Conservation (phyloP, 2,113 vertebrate genomes). For the Pleuronectes platessa region DNA sequence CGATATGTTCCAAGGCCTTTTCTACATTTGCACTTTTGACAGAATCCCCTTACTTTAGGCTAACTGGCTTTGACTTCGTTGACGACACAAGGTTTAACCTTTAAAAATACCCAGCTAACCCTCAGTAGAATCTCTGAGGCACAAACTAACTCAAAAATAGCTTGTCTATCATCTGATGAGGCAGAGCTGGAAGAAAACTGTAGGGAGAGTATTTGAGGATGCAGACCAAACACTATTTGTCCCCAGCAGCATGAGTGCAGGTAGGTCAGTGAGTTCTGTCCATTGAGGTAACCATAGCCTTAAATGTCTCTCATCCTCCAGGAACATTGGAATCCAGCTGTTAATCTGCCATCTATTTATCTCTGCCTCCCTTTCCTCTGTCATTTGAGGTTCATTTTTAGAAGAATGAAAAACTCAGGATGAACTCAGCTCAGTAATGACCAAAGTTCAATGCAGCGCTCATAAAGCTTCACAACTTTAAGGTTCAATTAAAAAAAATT, state of each 20-base stretch:
- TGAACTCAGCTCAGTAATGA: background rate
- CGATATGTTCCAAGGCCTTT: background rate
- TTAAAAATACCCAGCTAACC: background rate
- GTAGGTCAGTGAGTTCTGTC: slow-evolving; percentile 10
- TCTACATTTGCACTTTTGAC: background rate
- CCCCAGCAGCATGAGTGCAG: slow-evolving; percentile 17
- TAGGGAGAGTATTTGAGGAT: slow-evolving; percentile 24
- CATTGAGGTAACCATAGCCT: background rate
- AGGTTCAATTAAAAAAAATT: too few relatives aligned
- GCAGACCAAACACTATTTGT: slow-evolving; percentile 3
- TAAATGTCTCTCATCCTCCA: slow-evolving; percentile 12
- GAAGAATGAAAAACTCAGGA: background rate
- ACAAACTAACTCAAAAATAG: slow-evolving; percentile 1
- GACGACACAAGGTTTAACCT: slow-evolving; percentile 5
- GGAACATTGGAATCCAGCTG: slow-evolving; percentile 2
- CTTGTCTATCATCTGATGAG: background rate
- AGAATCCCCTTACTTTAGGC: background rate
- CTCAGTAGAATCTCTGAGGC: background rate
- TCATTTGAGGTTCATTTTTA: background rate
- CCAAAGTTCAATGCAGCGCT: background rate
- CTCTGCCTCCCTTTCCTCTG: background rate
- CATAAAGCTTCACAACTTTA: too few relatives aligned
- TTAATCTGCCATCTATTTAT: background rate
- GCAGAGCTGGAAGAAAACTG: background rate
- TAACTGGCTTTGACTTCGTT: background rate